Evolutionary conservation across 1,140 invertebrate species (phyloP), one percentile per base, ranked within the genome.

Genomic region (Agrypnia vestita): DNA sequence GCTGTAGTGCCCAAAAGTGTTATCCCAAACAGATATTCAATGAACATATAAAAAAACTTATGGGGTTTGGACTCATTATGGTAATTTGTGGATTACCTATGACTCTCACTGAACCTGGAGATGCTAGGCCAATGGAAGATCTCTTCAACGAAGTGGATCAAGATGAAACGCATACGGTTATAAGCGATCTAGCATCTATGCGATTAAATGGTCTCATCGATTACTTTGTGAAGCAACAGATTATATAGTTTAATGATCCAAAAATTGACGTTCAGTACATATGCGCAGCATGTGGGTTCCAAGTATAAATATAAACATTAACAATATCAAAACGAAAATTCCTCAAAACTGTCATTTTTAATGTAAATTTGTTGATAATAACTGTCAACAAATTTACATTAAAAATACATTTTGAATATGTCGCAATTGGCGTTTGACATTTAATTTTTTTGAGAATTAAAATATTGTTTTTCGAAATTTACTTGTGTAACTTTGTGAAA

Each of bases 61-160:
- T n/a, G n/a, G n/a, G n/a, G n/a, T n/a, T n/a, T n/a, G 80, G 80
- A 19, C n/a, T 82, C 7, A 55, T 75, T 3, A 44, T 49, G n/a
- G 51, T 61, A 15, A 0, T 76, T 0, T 19, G 69, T 10, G 72
- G 13, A 11, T 6, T 82, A 12, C 80, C 77, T 7, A 17, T 71
- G 1, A 55, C 49, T 6, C n/a, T 76, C 0, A n/a, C 46, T 13
- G 55, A 79, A 0, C 19, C 35, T 51, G 61, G 12, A 53, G 47
- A 64, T n/a, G 19, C 49, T 35, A 15, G 13, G n/a, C 13, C 21
- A 12, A 15, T 77, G 8, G 59, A 15, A 1, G 49, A 77, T 0
- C 7, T 44, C 6, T 6, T 46, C 1, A 17, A 47, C 0, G 51
- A 76, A 13, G 11, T 19, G 11, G 1, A 62, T 4, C 0, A 11